Evolutionary conservation across 2,113 vertebrate genomes (phyloP).

Genomic region (Stegostoma tigrinum): DNA sequence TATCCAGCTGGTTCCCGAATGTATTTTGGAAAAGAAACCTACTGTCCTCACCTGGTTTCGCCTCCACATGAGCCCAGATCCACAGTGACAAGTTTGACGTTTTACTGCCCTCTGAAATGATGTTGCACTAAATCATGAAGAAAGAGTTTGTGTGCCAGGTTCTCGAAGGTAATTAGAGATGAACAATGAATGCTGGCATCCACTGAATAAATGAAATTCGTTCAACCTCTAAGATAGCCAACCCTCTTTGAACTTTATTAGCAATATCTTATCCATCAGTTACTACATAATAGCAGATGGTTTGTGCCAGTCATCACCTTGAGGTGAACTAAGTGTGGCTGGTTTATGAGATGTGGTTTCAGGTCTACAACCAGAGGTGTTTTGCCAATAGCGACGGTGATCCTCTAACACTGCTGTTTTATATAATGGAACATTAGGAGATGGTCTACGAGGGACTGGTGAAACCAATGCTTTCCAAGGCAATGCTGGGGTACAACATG

Average conservation of each 20-base stretch:
- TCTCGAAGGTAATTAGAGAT: too few species aligned
- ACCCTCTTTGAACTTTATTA: background rate
- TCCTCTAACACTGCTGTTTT: background rate
- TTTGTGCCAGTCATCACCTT: background rate
- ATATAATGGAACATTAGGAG: slow-evolving; percentile 48
- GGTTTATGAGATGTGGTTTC: background rate
- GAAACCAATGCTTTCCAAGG: slow-evolving; percentile 51
- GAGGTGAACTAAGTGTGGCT: background rate
- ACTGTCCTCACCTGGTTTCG: background rate
- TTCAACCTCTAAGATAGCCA: background rate
- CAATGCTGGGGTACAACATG: slow-evolving; percentile 58
- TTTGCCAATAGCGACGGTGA: background rate
- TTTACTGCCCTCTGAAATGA: background rate
- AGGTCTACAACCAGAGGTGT: background rate
- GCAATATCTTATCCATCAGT: background rate
- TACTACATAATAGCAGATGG: background rate
- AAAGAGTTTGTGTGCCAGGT: too few species aligned
- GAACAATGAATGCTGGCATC: too few species aligned
- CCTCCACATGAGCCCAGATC: background rate
- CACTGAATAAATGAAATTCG: background rate
- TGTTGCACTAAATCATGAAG: too few species aligned
- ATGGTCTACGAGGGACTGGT: slow-evolving; percentile 55
- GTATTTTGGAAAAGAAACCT: background rate
- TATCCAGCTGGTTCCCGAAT: background rate
- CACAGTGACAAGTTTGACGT: background rate